phyloP scores from a whole-genome alignment of 2,113 vertebrate species.

The Neofelis nebulosa region DNA sequence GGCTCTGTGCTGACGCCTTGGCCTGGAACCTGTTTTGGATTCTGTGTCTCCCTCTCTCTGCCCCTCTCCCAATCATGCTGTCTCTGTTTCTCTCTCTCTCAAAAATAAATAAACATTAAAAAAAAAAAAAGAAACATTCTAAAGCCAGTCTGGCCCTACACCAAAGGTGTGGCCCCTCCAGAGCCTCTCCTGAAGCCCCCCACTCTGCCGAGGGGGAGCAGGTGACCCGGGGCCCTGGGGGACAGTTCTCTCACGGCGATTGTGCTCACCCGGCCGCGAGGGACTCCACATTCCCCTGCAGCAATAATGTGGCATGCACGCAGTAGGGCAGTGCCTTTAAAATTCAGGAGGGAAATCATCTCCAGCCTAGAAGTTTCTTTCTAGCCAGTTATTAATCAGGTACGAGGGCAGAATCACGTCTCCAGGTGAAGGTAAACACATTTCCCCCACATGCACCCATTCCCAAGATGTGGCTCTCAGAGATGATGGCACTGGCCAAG shows the following conservation, averaged over 20 bases:
- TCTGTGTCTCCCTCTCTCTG: no score
- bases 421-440: neutral
- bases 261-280: neutral
- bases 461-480: neutral
- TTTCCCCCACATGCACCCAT: neutral
- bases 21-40: no score
- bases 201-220: neutral
- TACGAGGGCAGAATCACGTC: neutral
- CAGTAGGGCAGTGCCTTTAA: neutral
- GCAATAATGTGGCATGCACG: neutral
- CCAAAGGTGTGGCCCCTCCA: no score
- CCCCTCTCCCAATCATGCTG: no score
- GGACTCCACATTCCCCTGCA: neutral
- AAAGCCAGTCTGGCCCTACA: neutral
- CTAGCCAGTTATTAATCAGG: neutral
- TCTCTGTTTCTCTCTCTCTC: no score
- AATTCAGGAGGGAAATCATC: no score
- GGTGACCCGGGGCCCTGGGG: neutral
- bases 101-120: no score
- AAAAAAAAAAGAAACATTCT: neutral
- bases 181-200: neutral
- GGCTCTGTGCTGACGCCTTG: no score
- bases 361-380: neutral
- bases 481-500: neutral
- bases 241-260: neutral